Conservation (phyloP, 2,888 invertebrate genomes). For the Tridacna crocea region DNA sequence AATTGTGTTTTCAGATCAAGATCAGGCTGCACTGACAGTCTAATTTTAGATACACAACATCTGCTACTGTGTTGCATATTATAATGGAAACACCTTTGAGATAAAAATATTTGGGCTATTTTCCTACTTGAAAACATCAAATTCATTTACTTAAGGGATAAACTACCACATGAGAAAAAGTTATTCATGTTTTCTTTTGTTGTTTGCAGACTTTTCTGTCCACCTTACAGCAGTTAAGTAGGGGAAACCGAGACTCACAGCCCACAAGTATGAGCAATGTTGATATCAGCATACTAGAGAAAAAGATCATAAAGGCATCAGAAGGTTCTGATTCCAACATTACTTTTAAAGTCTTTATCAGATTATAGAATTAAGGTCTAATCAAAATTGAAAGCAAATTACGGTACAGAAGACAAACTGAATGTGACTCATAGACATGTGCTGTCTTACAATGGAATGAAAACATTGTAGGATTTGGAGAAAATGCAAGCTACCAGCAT, state of each 20-base stretch:
- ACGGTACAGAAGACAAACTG: too few relatives aligned
- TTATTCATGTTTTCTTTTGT: neutral
- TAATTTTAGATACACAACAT: neutral
- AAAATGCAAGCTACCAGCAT: too few relatives aligned
- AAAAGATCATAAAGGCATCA: slow-evolving; percentile 9
- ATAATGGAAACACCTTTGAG: too few relatives aligned
- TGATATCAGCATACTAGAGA: slow-evolving; percentile 2
- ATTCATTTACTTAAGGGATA: too few relatives aligned
- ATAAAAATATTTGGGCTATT: too few relatives aligned
- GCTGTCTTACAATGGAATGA: too few relatives aligned
- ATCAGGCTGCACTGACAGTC: neutral
- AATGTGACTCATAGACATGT: too few relatives aligned
- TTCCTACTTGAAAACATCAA: too few relatives aligned
- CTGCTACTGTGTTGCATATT: neutral
- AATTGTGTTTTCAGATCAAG: neutral
- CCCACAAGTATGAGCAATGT: neutral
- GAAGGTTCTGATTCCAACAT: neutral
- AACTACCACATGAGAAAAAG: neutral
- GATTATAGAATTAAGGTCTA: too few relatives aligned
- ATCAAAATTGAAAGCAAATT: too few relatives aligned
- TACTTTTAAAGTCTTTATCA: too few relatives aligned
- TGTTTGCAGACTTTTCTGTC: neutral
- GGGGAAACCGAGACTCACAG: neutral
- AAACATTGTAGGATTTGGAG: too few relatives aligned
- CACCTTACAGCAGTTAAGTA: neutral